Conservation (phyloP, 37 sponge, comb jelly and placozoan species). For the Mnemiopsis leidyi region DNA sequence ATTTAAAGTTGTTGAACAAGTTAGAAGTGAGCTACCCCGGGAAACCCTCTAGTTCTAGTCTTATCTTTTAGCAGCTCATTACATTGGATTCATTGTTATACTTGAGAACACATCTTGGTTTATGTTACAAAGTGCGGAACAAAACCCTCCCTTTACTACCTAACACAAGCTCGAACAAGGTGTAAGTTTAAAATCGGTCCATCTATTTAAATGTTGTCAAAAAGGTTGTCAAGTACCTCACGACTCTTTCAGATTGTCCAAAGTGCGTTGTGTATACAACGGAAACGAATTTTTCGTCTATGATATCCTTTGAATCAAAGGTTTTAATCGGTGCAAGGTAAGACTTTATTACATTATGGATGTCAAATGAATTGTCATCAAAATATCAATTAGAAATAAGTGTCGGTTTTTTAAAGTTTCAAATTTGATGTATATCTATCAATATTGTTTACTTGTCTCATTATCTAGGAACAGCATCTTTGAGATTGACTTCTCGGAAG, state of each 20-base stretch:
- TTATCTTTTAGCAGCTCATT: not conserved
- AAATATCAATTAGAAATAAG: too few species aligned
- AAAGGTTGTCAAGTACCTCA: too few species aligned
- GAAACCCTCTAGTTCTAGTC: not conserved
- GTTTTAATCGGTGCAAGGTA: conserved; percentile 43
- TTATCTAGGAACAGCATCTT: not conserved
- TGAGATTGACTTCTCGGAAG: conserved; percentile 29
- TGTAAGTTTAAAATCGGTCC: too few species aligned
- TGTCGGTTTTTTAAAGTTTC: too few species aligned
- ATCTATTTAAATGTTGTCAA: too few species aligned
- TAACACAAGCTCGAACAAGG: too few species aligned
- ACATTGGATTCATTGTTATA: not conserved
- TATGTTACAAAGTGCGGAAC: not conserved
- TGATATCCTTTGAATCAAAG: conserved; percentile 61
- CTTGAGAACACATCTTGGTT: not conserved
- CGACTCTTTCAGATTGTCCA: not conserved
- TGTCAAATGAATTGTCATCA: too few species aligned
- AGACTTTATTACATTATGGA: too few species aligned
- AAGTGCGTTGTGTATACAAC: conserved; percentile 44
- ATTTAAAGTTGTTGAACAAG: not conserved
- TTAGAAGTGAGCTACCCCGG: not conserved
- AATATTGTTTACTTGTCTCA: not conserved
- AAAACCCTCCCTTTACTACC: not conserved
- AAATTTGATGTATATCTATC: too few species aligned
- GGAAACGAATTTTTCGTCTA: conserved; percentile 31